phyloP scores from a whole-genome alignment of 2,797 vertebrate genomes.

The Rhynchonycteris naso region DNA sequence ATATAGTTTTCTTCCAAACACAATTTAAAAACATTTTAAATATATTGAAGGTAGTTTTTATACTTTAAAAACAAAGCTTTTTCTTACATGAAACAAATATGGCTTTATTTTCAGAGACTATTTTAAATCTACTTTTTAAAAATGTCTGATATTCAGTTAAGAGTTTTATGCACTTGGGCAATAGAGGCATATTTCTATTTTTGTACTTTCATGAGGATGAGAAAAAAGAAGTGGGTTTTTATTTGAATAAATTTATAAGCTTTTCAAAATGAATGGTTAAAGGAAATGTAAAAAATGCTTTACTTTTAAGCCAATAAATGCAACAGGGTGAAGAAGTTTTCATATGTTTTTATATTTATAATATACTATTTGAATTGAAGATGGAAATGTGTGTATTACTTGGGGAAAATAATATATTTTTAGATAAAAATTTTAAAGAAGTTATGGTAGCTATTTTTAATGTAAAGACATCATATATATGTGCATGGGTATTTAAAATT shows the following conservation, averaged over 20 bases:
- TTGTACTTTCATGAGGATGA: conserved; percentile 24
- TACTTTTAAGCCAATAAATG: conserved; percentile 13
- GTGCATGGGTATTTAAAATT: background rate
- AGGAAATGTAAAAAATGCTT: conserved; percentile 29
- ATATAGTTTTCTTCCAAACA: background rate
- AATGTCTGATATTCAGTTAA: background rate
- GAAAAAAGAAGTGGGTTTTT: conserved; percentile 26
- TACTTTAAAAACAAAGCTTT: background rate
- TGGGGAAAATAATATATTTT: background rate
- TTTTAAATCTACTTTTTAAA: conserved; percentile 37
- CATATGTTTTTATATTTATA: background rate
- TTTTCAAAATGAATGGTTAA: conserved; percentile 41
- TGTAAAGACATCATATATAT: background rate
- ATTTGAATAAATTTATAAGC: conserved; percentile 19
- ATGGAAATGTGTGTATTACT: background rate
- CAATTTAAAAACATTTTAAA: conserved; percentile 24
- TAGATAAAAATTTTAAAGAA: conserved; percentile 52
- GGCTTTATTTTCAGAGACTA: background rate
- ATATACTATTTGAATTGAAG: background rate
- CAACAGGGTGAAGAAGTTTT: background rate
- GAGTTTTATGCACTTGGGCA: background rate
- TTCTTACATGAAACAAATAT: conserved; percentile 20
- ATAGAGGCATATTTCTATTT: conserved; percentile 3
- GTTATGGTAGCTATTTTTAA: background rate
- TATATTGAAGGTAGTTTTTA: background rate